Base-by-base conservation (phyloP, 23 tunicate species). In the Trididemnum clinides region DNA sequence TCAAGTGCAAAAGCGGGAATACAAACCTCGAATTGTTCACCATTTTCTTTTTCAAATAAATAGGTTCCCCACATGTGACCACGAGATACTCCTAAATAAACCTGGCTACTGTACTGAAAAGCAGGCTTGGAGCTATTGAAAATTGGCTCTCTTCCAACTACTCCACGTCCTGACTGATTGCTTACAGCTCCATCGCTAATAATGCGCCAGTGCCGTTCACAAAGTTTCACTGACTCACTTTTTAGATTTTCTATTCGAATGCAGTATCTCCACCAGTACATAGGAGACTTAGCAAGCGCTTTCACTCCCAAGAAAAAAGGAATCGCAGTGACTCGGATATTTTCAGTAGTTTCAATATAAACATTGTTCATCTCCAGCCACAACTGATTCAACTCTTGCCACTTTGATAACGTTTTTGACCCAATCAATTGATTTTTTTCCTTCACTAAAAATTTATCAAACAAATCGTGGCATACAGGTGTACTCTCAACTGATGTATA, bases 21-120 rank as follows among this genome's bases (percentile, higher is more conserved):
- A 31, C 96, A 49, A 15, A 78, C 90, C 27, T 91, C 96, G 82
- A 91, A 91, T 31, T 86, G 96, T 18, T 82, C 78, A 10, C 96
- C 91, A 82, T 84, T 82, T 39, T 90, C 92, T 64, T 71, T 86
- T 37, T 91, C 96, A 59, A 91, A 81, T 33, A 90, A 28, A 39
- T 87, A 91, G 26, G 85, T 91, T 27, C 96, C 96, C 98, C 98
- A 94, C 90, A 89, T 87, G 49, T 87, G 91, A 0, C 98, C 98
- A 50, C 64, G 91, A 10, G 98, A 64, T 25, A 94, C 84, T 5
- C 82, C 82, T 18, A 94, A 39, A 39, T 93, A 89, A 2, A 94
- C 89, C 51, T 94, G 98, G 51, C 98, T 94, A 72, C 82, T 50
- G 35, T 78, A 94, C 50, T 94, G 98, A 74, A 94, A 94, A 10